A percentile compares a stretch with the other conserved stretches of the same genome.
Conservation (phyloP, 2,113 vertebrate species). For the Phalacrocorax pelagicus region DNA sequence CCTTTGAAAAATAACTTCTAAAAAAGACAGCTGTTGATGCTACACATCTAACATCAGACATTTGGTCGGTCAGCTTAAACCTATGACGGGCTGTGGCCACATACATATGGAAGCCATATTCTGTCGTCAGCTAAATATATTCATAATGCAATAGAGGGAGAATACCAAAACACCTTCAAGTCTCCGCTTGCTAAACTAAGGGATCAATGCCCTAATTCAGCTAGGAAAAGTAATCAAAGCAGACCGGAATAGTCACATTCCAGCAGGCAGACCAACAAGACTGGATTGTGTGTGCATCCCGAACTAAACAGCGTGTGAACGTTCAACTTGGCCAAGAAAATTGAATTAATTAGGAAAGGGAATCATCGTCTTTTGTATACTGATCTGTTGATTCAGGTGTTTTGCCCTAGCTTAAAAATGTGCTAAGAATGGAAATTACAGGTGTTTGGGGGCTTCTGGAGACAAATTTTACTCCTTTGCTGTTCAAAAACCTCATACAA, state of each 20-base stretch:
- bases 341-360: background rate
- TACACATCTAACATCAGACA: background rate
- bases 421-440: background rate
- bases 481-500: background rate
- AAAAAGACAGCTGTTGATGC: background rate
- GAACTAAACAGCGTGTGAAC: background rate
- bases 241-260: background rate
- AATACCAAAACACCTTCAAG: background rate
- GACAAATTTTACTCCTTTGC: background rate
- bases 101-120: background rate
- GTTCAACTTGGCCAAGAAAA: background rate
- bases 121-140: background rate
- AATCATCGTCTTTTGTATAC: background rate
- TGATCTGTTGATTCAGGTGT: background rate
- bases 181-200: background rate
- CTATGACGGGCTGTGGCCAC: background rate
- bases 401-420: background rate
- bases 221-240: background rate
- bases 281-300: background rate
- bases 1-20: background rate
- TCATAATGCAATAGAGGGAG: background rate
- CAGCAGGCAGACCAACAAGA: background rate
- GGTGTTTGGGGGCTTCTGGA: background rate
- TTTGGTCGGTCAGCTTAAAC: background rate
- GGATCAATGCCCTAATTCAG: background rate